Evolutionary conservation across 2,113 vertebrate species (phyloP), one percentile per base, ranked within the genome.

Genomic region (Sisor rabdophorus): DNA sequence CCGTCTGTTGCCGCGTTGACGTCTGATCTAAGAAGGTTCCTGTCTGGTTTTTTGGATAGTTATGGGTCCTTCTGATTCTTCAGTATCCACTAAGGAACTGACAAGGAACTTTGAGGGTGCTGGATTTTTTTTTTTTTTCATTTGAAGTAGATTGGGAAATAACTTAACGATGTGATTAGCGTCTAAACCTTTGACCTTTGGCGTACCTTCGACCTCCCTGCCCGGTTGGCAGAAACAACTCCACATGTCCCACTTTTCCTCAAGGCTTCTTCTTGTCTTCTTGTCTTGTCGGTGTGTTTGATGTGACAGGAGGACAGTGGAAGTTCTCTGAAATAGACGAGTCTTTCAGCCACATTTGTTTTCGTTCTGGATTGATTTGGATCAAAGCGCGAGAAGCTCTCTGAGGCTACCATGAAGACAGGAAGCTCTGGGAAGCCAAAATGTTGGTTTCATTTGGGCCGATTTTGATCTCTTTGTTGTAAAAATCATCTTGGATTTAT

Each of bases 241-340:
- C 69, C 28, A 20, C 1, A 13, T 54, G 68, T 52, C 30, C 24
- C 8, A 36, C 28, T 32, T 67, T 71, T 0, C 67, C 77, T 69
- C 58, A 52, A 44, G 78, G 74, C 68, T 11, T 11, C 11, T 50
- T 73, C 52, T 53, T 63, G 63, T 61, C 53, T 13, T 1, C 11
- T 3, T 11, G 59, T 36, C 73, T 80, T 80, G 52, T 44, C 53
- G 55, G 73, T 63, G 47, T 36, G 76, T 77, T 73, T 61, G 77
- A 61, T 32, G 30, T 30, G 61, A 26, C 64, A 60, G 16, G 44
- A n/a, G 11, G 32, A 60, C 64, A 32, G n/a, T 44, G 40, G 40
- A 53, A 48, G 30, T 3, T 8, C 50, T 68, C 64, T 20, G 50
- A 70, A 80, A 65, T 77, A 28, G 44, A 71, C 40, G 10, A 52